phyloP scores from a whole-genome alignment of 2,888 invertebrate genomes.

The Monopis laevigella region DNA sequence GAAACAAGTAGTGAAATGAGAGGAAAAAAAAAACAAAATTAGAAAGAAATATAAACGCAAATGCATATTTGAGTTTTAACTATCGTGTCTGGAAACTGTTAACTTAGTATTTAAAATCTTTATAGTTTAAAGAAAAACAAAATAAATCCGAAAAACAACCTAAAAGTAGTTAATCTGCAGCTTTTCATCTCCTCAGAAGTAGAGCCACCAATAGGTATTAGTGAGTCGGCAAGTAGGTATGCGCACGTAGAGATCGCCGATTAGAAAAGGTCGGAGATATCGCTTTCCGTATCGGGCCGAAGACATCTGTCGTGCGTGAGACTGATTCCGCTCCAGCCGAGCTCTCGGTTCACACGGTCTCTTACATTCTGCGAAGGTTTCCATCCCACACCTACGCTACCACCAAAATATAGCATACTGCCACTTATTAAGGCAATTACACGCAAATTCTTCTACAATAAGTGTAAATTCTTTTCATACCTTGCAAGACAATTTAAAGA shows the following conservation, averaged over 20 bases:
- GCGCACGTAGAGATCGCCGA: constrained; percentile 39
- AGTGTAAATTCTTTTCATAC: constrained; percentile 6
- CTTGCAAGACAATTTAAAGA: too few relatives aligned
- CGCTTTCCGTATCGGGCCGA: constrained; percentile 26
- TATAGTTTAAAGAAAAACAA: too few relatives aligned
- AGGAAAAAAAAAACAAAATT: too few relatives aligned
- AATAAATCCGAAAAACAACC: too few relatives aligned
- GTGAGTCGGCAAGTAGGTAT: neutral
- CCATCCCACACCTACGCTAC: constrained; percentile 40
- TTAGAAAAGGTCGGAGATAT: constrained; percentile 34
- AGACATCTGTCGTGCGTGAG: constrained; percentile 50
- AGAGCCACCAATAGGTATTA: too few relatives aligned
- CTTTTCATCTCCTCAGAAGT: too few relatives aligned
- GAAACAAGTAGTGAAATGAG: too few relatives aligned
- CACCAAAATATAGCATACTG: neutral
- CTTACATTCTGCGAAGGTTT: constrained; percentile 18
- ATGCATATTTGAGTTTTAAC: too few relatives aligned
- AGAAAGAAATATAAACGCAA: too few relatives aligned
- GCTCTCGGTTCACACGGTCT: constrained; percentile 44
- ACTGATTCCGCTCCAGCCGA: constrained; percentile 34
- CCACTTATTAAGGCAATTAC: constrained; percentile 3
- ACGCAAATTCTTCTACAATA: constrained; percentile 7
- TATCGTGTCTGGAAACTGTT: too few relatives aligned
- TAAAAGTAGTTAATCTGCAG: too few relatives aligned
- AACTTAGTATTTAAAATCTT: too few relatives aligned